Base-by-base conservation (phyloP, 2,888 invertebrate species). In the Ectemnius continuus region DNA sequence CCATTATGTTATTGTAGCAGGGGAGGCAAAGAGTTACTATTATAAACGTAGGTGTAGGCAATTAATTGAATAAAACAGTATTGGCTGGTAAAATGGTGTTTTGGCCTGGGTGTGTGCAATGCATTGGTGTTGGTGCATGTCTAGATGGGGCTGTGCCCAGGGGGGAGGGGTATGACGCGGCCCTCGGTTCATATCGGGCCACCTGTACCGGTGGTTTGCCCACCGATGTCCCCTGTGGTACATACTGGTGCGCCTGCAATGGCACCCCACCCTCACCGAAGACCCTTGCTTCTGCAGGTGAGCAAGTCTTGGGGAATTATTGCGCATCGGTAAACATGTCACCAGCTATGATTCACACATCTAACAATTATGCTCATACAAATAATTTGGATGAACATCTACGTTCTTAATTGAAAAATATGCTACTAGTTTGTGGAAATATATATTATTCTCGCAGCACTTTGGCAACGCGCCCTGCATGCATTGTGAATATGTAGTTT, bases 241-340 rank as follows among this genome's bases (percentile, higher is more conserved):
- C 90, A 89, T 87, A 85, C 88, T 82, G 89, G 87, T 86, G 87
- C 88, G 73, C 85, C 89, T 81, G 77, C 90, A 85, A 88, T 90
- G 85, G 85, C 88, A 92, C 92, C 93, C 92, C 93, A 93, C 92
- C 93, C 93, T 92, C 92, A 93, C 92, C 93, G 94, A 91, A 94
- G 95, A 92, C 95, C 96, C 92, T 94, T 96, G 93, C 94, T 96
- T 92, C 94, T 96, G 92, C 96, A 96, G 96, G 96, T 96, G 95
- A 95, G 95, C 89, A 87, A 91, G 88, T 87, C 87, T 88, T 86
- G 88, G 88, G 88, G 87, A 86, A 87, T 86, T 87, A 85, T 86
- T 87, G 60, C 57, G 70, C 69, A 74, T 73, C 78, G 60, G 59
- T 62, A 52, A 46, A 58, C 23, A 56, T 67, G 58, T 23, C 68